Conservation (phyloP, 2,113 vertebrate genomes). For the Carassius auratus region DNA sequence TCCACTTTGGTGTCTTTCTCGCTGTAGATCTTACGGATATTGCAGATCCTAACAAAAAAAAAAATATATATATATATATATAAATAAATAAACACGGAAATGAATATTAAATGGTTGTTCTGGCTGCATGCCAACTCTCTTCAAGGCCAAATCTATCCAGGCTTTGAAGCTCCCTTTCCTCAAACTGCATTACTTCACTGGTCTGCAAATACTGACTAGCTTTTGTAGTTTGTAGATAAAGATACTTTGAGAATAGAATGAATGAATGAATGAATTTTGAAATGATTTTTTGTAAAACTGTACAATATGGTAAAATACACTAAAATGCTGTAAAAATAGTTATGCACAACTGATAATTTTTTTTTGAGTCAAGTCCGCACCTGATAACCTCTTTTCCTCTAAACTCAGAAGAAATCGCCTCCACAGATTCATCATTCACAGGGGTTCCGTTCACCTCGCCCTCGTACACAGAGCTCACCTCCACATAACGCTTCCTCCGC, state of each 20-base stretch:
- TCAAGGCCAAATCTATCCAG: neutral
- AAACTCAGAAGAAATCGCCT: slow-evolving; percentile 86
- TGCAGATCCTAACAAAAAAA: slow-evolving; percentile 82
- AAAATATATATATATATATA: too few species aligned
- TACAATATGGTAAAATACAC: too few species aligned
- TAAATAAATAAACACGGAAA: slow-evolving; percentile 7
- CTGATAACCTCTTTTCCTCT: slow-evolving; percentile 95
- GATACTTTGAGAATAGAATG: too few species aligned
- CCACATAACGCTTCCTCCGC: slow-evolving; percentile 83
- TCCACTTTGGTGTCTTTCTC: slow-evolving; percentile 87
- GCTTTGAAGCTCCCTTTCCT: neutral
- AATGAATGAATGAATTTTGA: too few species aligned
- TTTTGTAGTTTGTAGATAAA: too few species aligned
- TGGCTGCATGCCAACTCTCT: slow-evolving; percentile 27
- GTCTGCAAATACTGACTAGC: neutral
- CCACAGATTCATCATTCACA: slow-evolving; percentile 79
- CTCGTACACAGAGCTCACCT: slow-evolving; percentile 83
- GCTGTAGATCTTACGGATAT: slow-evolving; percentile 90
- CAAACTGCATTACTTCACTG: neutral
- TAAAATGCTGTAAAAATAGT: too few species aligned
- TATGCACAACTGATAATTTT: too few species aligned
- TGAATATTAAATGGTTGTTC: slow-evolving; percentile 32
- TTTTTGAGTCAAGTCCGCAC: slow-evolving; percentile 65
- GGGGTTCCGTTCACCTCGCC: slow-evolving; percentile 77
- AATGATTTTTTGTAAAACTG: too few species aligned